A percentile compares a stretch with the other conserved stretches of the same genome.
Evolutionary conservation across 2,113 vertebrate species (phyloP).

Genomic region (Eolophus roseicapilla): DNA sequence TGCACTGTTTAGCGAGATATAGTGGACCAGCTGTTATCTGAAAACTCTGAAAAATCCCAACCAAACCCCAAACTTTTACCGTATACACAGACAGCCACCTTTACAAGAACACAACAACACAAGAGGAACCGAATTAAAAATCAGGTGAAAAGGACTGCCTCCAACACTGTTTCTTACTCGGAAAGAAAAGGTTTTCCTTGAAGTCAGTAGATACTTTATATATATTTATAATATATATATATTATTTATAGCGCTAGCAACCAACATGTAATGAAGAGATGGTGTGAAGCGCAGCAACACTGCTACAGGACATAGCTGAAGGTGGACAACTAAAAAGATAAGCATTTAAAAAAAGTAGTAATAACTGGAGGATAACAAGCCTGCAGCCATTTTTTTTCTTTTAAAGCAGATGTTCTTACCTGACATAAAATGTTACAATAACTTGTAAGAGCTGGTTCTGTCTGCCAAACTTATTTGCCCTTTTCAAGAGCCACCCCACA

Average conservation of each 20-base stretch:
- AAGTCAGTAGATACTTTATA: slow-evolving; percentile 16
- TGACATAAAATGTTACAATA: background rate
- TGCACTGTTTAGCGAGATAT: background rate
- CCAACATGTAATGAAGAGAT: background rate
- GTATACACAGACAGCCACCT: background rate
- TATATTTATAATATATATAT: slow-evolving; percentile 50
- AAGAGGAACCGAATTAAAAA: slow-evolving; percentile 15
- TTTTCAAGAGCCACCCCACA: background rate
- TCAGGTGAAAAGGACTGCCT: background rate
- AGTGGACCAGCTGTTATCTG: background rate
- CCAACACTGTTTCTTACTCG: background rate
- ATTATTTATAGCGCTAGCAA: slow-evolving; percentile 48
- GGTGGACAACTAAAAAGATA: background rate
- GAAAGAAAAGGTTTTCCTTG: slow-evolving; percentile 29
- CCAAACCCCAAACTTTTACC: background rate
- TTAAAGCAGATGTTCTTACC: background rate
- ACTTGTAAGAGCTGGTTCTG: background rate
- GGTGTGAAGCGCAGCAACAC: background rate
- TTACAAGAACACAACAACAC: slow-evolving; percentile 46
- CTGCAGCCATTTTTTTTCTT: background rate
- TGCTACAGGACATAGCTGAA: background rate
- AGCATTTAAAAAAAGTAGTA: background rate
- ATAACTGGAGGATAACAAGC: background rate
- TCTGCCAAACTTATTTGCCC: background rate
- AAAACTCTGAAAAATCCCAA: background rate